A percentile compares a stretch with the other conserved stretches of the same genome.
Conservation (phyloP, 2,888 invertebrate genomes). For the Caenorhabditis becei region DNA sequence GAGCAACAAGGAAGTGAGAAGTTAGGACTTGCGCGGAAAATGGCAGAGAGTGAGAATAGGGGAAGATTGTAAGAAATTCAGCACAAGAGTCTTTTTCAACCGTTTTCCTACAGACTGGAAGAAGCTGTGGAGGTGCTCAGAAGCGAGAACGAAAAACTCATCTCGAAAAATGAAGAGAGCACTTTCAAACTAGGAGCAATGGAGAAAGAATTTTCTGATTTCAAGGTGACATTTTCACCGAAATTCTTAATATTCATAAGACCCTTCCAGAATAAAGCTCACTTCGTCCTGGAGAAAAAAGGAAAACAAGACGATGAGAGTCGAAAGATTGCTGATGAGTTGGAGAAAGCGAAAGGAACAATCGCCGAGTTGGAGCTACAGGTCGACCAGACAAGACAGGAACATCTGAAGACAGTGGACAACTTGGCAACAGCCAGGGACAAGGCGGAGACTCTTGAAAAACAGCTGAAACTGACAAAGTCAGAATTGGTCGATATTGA, state of each 20-base stretch:
- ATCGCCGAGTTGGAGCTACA: slow-evolving; percentile 33
- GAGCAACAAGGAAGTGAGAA: slow-evolving; percentile 60
- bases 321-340: slow-evolving; percentile 20
- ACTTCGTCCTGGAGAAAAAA: slow-evolving; percentile 52
- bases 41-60: slow-evolving; percentile 55
- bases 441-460: slow-evolving; percentile 18
- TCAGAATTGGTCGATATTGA: slow-evolving; percentile 18
- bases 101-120: slow-evolving; percentile 44
- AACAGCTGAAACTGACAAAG: slow-evolving; percentile 25
- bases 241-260: no score
- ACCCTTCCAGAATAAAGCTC: slow-evolving; percentile 53
- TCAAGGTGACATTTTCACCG: slow-evolving; percentile 45
- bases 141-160: slow-evolving; percentile 35
- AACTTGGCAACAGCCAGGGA: slow-evolving; percentile 28
- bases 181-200: slow-evolving; percentile 19
- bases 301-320: slow-evolving; percentile 49
- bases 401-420: slow-evolving; percentile 36
- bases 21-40: slow-evolving; percentile 51
- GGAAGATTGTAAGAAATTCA: slow-evolving; percentile 45
- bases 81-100: neutral
- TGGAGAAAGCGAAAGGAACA: slow-evolving; percentile 29
- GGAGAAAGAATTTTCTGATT: slow-evolving; percentile 50
- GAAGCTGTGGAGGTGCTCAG: slow-evolving; percentile 52
- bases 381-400: slow-evolving; percentile 30
- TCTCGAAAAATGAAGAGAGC: slow-evolving; percentile 28